A percentile compares a stretch with the other conserved stretches of the same genome.
Conservation (phyloP, 2,113 vertebrate genomes). For the Callorhinus ursinus region DNA sequence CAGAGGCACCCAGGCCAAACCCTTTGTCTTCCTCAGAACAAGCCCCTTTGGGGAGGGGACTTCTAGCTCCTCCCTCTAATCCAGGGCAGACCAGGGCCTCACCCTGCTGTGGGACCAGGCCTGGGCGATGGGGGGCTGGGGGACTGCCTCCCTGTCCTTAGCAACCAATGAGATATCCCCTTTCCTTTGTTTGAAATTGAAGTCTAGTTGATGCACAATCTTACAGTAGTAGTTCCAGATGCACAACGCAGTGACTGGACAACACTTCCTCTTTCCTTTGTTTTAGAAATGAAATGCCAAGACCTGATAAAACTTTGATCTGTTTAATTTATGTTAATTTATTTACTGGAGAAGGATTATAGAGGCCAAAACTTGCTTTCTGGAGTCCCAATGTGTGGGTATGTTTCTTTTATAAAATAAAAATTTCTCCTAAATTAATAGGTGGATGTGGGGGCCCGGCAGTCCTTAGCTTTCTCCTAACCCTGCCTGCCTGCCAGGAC, state of each 20-base stretch:
- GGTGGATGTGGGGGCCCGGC: neutral
- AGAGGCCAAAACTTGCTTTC: neutral
- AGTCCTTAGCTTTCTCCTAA: neutral
- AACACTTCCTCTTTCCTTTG: neutral
- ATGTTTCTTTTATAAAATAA: neutral
- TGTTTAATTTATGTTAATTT: neutral
- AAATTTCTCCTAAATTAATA: neutral
- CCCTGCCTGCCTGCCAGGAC: neutral
- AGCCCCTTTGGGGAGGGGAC: neutral
- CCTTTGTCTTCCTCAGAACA: neutral
- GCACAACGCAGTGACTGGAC: neutral
- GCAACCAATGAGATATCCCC: neutral
- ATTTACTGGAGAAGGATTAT: neutral
- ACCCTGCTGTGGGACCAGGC: neutral
- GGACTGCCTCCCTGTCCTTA: neutral
- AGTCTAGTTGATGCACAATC: neutral
- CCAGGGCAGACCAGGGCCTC: neutral
- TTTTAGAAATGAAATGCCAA: neutral
- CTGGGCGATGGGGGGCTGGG: neutral
- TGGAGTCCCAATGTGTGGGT: neutral
- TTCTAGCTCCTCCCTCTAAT: too few species aligned
- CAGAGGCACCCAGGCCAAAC: neutral
- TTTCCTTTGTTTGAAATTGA: neutral
- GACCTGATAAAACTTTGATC: neutral
- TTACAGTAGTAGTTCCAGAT: neutral